Conservation (phyloP, 2,113 vertebrate species). For the Sapayoa aenigma region DNA sequence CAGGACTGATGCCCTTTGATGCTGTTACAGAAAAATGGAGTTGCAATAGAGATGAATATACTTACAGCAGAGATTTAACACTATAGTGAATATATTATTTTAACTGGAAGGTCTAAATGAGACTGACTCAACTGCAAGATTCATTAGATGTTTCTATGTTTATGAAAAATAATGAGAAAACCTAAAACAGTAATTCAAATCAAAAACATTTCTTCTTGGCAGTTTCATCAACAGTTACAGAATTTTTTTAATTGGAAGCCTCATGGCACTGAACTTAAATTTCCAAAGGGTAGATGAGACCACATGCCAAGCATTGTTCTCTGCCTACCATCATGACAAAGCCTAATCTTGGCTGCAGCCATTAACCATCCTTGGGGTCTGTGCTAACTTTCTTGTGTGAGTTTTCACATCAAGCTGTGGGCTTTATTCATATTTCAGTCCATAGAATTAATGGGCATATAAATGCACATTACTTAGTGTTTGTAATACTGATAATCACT, state of each 20-base stretch:
- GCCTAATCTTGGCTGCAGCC: neutral
- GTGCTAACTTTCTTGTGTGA: neutral
- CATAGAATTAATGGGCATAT: neutral
- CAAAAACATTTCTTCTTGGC: neutral
- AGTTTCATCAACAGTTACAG: neutral
- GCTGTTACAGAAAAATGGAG: neutral
- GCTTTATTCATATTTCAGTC: neutral
- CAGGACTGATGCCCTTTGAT: neutral
- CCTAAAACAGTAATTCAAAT: neutral
- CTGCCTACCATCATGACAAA: neutral
- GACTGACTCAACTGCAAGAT: neutral
- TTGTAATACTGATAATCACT: conserved; percentile 5
- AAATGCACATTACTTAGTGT: conserved; percentile 14
- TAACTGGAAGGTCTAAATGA: neutral
- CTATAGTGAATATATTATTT: neutral
- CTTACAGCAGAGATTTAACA: neutral
- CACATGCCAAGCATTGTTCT: neutral
- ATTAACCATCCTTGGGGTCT: neutral
- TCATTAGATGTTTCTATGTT: neutral
- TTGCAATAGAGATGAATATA: neutral
- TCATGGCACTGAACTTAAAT: neutral
- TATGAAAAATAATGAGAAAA: neutral
- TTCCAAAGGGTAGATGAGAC: neutral
- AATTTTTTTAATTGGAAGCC: neutral
- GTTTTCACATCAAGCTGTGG: neutral